Conservation (phyloP, 2,888 invertebrate species). For the Sarcophaga rosellei region DNA sequence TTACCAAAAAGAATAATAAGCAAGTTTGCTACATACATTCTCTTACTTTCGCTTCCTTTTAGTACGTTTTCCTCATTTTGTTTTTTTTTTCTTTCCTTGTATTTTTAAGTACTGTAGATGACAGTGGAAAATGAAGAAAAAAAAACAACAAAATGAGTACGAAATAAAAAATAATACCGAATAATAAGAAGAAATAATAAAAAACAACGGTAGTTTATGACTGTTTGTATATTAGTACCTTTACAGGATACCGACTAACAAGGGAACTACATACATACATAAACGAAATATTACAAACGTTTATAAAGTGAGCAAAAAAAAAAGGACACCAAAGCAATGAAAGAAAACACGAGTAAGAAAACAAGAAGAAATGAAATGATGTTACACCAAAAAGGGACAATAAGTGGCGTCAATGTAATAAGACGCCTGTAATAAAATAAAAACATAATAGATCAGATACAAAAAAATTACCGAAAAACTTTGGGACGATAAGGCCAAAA, state of each 20-base stretch:
- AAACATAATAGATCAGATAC: slow-evolving; percentile 22
- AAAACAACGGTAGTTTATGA: slow-evolving; percentile 29
- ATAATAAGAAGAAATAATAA: slow-evolving; percentile 44
- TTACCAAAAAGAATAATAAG: slow-evolving; percentile 54
- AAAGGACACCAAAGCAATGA: slow-evolving; percentile 21
- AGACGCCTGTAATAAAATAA: slow-evolving; percentile 49
- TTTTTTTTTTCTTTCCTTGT: slow-evolving; percentile 14
- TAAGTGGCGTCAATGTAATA: slow-evolving; percentile 60
- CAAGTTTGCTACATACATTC: slow-evolving; percentile 16
- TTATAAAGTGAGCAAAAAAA: not conserved
- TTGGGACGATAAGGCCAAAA: not conserved
- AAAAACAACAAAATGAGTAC: not conserved
- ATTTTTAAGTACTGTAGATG: slow-evolving; percentile 17
- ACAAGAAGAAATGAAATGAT: not conserved
- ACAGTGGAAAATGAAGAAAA: slow-evolving; percentile 23
- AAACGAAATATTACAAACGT: not conserved
- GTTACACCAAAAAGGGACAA: slow-evolving; percentile 27
- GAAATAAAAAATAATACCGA: not conserved
- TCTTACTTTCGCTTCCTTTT: not conserved
- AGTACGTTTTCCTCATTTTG: slow-evolving; percentile 9
- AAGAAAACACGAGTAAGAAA: not conserved
- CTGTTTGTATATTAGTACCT: slow-evolving; percentile 37
- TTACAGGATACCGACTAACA: slow-evolving; percentile 9
- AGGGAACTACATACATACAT: not conserved
- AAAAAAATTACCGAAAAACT: slow-evolving; percentile 2